Conservation (phyloP, 1,140 invertebrate genomes). For the Drosophila sucinea region DNA sequence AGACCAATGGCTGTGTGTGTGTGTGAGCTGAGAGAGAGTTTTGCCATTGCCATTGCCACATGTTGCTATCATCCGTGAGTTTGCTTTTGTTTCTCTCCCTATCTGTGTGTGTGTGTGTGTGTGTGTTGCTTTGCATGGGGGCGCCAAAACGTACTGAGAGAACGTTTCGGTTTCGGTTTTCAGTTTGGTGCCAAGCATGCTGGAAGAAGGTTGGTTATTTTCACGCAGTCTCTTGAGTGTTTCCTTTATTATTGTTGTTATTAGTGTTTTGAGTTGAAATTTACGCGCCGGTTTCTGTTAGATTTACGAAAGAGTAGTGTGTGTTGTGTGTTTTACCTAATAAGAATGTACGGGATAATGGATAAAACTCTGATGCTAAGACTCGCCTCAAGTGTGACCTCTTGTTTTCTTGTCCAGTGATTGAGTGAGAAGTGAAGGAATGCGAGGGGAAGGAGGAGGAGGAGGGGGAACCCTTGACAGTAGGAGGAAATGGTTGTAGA, state of each 20-base stretch:
- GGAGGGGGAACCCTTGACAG: too few relatives aligned
- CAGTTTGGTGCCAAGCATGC: slow-evolving; percentile 81
- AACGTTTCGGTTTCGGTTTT: slow-evolving; percentile 34
- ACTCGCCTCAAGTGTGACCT: background rate
- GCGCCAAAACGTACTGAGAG: slow-evolving; percentile 59
- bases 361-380: background rate
- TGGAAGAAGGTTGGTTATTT: slow-evolving; percentile 80
- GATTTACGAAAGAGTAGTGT: background rate
- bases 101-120: slow-evolving; percentile 37
- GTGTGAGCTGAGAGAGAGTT: slow-evolving; percentile 14
- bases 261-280: slow-evolving; percentile 26
- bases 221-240: slow-evolving; percentile 27
- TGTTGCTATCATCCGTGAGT: slow-evolving; percentile 46
- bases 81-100: slow-evolving; percentile 9
- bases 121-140: slow-evolving; percentile 47
- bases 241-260: slow-evolving; percentile 3
- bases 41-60: slow-evolving; percentile 51
- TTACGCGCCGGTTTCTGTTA: slow-evolving; percentile 53
- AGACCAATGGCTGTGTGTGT: slow-evolving; percentile 6
- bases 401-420: background rate
- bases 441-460: too few relatives aligned
- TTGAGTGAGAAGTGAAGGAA: background rate
- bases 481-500: background rate
- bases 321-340: background rate
- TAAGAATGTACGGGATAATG: background rate